Conservation (phyloP, 2,113 vertebrate species). For the Pan paniscus region DNA sequence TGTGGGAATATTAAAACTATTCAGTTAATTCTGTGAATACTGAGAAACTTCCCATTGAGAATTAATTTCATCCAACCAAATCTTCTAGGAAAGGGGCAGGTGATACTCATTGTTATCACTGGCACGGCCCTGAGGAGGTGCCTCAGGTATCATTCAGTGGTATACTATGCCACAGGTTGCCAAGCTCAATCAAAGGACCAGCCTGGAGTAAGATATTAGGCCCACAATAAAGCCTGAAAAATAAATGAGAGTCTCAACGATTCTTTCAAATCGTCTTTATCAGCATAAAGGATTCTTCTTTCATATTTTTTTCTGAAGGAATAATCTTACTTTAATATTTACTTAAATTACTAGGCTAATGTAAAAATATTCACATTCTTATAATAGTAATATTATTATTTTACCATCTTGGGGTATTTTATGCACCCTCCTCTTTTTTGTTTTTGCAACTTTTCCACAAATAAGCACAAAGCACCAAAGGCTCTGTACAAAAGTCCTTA, state of each 20-base stretch:
- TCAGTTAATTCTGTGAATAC: conserved; percentile 3
- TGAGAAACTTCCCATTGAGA: background rate
- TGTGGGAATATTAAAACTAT: conserved; percentile 20
- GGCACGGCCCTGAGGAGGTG: background rate
- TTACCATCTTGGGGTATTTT: background rate
- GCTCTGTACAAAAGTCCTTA: background rate
- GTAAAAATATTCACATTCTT: background rate
- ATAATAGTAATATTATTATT: background rate
- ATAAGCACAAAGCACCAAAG: background rate
- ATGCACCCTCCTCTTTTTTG: background rate
- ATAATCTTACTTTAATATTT: background rate
- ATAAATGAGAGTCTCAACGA: background rate
- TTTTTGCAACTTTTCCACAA: background rate
- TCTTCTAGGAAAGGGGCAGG: background rate
- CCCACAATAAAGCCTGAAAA: background rate
- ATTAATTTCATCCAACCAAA: background rate
- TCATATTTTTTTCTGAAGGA: background rate
- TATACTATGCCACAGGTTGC: background rate
- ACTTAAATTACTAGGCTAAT: background rate
- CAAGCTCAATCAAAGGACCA: background rate
- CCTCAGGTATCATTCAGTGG: background rate
- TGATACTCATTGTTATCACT: background rate
- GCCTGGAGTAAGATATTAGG: background rate
- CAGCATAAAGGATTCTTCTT: background rate
- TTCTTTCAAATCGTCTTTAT: background rate